A percentile compares a stretch with the other conserved stretches of the same genome.
These are phyloP conservation scores for Acrocephalus arundinaceus DNA, from an alignment of 2,113 vertebrate species.

Conservation along the genomic window DNA sequence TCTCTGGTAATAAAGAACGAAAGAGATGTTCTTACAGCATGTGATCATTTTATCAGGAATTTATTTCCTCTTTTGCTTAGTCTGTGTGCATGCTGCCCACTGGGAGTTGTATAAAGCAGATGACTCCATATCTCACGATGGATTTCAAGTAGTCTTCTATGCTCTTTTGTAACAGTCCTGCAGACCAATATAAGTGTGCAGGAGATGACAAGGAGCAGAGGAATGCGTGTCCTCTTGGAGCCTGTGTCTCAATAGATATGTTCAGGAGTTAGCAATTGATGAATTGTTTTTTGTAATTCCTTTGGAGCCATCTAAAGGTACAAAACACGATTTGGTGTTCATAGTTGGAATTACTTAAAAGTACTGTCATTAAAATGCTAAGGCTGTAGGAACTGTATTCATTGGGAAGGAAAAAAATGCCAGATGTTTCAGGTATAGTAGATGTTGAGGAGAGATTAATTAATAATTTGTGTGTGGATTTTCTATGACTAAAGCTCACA, in stretches of 20 bases:
- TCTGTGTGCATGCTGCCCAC: not conserved
- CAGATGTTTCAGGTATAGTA: conserved; percentile 55
- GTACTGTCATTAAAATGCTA: conserved; percentile 36
- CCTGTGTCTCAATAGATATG: not conserved
- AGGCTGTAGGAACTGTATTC: not conserved
- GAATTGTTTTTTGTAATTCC: not conserved
- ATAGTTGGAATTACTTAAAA: conserved; percentile 31
- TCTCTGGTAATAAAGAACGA: not conserved
- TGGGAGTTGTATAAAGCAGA: not conserved
- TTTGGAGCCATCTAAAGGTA: not conserved
- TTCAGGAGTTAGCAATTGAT: not conserved
- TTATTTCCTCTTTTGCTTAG: not conserved
- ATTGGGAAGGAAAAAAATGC: conserved; percentile 35
- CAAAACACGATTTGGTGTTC: not conserved
- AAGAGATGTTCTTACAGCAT: not conserved
- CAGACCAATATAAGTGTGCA: not conserved
- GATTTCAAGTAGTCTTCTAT: not conserved
- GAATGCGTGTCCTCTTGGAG: not conserved
- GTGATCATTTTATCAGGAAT: not conserved
- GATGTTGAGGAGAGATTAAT: conserved; percentile 37
- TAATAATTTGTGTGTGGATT: conserved; percentile 38
- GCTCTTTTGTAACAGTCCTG: not conserved
- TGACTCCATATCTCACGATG: not conserved
- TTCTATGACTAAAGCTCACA: not conserved
- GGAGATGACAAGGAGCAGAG: not conserved